phyloP scores from a whole-genome alignment of 1,140 invertebrate species.

The Zaprionus lachaisei region DNA sequence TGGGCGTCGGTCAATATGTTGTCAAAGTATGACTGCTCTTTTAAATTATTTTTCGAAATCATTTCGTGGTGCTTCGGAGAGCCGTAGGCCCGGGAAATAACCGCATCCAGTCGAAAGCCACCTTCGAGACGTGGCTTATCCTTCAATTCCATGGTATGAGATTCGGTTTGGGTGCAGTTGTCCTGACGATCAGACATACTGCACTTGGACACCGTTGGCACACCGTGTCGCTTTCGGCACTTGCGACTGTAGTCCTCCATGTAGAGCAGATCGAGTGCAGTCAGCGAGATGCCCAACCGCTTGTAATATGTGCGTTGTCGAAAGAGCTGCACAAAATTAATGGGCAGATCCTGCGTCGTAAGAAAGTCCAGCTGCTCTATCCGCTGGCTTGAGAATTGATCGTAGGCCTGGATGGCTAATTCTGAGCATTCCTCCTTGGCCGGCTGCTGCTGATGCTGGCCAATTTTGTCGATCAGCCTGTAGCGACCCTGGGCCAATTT shows the following conservation, averaged over 20 bases:
- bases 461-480: neutral
- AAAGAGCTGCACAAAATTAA: conserved; percentile 42
- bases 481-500: neutral
- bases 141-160: neutral
- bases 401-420: neutral
- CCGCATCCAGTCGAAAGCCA: neutral
- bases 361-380: neutral
- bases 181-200: neutral
- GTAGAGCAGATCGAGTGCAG: conserved; percentile 31
- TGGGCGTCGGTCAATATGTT: neutral
- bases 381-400: neutral
- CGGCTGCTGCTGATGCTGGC: neutral
- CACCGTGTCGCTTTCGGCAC: neutral
- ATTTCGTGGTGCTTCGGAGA: no score
- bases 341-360: neutral
- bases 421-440: neutral
- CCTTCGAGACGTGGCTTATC: neutral
- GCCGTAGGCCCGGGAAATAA: neutral
- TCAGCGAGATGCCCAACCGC: conserved; percentile 30
- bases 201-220: neutral
- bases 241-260: conserved; percentile 12
- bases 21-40: neutral
- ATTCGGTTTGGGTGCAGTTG: conserved; percentile 7
- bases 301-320: conserved; percentile 34
- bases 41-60: neutral